Evolutionary conservation across 2,888 invertebrate genomes (phyloP), one percentile per base, ranked within the genome.

Genomic region (Cyaniris semiargus): DNA sequence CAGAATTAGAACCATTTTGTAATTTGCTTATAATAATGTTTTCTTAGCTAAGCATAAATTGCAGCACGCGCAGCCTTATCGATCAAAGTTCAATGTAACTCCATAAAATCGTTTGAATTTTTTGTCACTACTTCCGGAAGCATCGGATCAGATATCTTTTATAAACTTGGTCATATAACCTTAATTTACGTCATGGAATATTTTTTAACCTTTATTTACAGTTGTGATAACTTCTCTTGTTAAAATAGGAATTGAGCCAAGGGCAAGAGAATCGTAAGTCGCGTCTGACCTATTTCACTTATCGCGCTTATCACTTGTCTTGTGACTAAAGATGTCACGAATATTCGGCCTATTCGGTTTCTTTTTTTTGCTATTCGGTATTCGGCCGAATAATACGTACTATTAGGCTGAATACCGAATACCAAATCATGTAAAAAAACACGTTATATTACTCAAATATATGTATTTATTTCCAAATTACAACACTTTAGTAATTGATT

Each of bases 131-230:
- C 66, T 27, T 31, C 66, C 66, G 66, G 27, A 66, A 66, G 66
- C 27, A 31, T 31, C 23, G 21, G 10, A 23, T 60, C 4, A 13
- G 66, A 38, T 34, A 71, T 66, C 27, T 66, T 18, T 15, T 66
- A 66, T 66, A 31, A 38, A 53, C 27, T 74, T 13, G 53, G 53
- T 74, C 74, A n/a, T n/a, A n/a, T n/a, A 48, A 74, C 74, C 74
- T 74, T 74, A 53, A 27, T 74, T 27, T 27, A 27, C 53, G 53
- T 74, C 53, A 27, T 74, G 72, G 72, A 48, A 27, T 74, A 53
- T 48, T 74, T 74, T 74, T 23, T 74, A 74, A 74, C 74, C 74
- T 74, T 53, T 27, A 74, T 6, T 66, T 66, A 27, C 66, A 74
- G 21, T n/a, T 53, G 48, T 71, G n/a, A 71, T 48, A 74, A 48